Evolutionary conservation across 1,140 invertebrate species (phyloP).

Genomic region (Drosophila jambulina): DNA sequence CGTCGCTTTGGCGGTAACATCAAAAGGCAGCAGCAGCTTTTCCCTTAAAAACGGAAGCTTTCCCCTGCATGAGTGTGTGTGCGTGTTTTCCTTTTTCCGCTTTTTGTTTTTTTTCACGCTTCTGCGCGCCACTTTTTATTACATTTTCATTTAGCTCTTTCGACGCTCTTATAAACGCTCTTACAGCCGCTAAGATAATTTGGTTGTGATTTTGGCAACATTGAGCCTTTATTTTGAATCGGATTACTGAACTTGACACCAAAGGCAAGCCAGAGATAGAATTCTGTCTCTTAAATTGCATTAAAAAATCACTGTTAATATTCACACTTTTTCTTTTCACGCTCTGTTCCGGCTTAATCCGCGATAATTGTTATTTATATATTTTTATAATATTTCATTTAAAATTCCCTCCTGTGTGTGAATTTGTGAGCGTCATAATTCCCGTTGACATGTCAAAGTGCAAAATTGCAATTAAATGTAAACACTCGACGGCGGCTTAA

Average conservation of each 20-base stretch:
- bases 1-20: slow-evolving; percentile 68
- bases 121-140: slow-evolving; percentile 65
- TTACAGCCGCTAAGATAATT: slow-evolving; percentile 50
- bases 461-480: slow-evolving; percentile 65
- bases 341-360: slow-evolving; percentile 25
- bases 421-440: slow-evolving; percentile 34
- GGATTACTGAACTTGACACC: slow-evolving; percentile 69
- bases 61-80: slow-evolving; percentile 27
- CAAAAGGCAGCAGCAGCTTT: slow-evolving; percentile 42
- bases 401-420: slow-evolving; percentile 7
- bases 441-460: slow-evolving; percentile 36
- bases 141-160: slow-evolving; percentile 34
- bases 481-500: slow-evolving; percentile 41
- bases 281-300: not conserved
- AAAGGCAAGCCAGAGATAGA: slow-evolving; percentile 1
- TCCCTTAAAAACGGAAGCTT: slow-evolving; percentile 63
- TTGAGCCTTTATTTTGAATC: slow-evolving; percentile 40
- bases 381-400: slow-evolving; percentile 23
- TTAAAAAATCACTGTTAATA: slow-evolving; percentile 10
- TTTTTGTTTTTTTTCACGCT: slow-evolving; percentile 61
- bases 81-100: slow-evolving; percentile 27
- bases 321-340: slow-evolving; percentile 14
- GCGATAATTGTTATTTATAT: slow-evolving; percentile 50
- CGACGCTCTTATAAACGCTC: slow-evolving; percentile 40
- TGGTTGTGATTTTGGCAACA: slow-evolving; percentile 25